Percentiles rank a stretch among this genome's conserved stretches.
phyloP scores from a whole-genome alignment of 2,797 vertebrate genomes.

The Spinibarbus caldwelli region DNA sequence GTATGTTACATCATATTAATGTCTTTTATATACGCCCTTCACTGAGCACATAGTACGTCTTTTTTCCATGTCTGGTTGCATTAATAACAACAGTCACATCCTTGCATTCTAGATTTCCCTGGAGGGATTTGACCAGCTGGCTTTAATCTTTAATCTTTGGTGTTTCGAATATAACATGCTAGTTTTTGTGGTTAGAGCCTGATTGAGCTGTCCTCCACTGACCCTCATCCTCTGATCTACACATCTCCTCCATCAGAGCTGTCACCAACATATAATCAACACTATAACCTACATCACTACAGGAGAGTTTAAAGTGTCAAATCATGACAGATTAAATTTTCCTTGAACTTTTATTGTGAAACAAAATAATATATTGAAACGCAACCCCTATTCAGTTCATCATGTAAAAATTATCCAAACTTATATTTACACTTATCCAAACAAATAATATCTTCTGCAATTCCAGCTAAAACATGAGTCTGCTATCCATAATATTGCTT shows the following conservation, averaged over 20 bases:
- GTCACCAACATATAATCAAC: neutral
- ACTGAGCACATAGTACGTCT: neutral
- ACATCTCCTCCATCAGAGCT: constrained; percentile 21
- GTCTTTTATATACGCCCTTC: neutral
- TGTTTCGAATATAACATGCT: constrained; percentile 35
- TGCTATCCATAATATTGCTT: too few relatives aligned
- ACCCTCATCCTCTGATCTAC: constrained; percentile 15
- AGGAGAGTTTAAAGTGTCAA: neutral
- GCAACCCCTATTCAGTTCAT: neutral
- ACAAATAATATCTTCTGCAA: neutral
- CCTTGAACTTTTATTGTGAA: neutral
- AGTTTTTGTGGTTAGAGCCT: constrained; percentile 43
- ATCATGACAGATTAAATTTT: neutral
- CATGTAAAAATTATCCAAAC: neutral
- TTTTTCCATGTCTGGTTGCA: constrained; percentile 18
- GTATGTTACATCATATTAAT: neutral
- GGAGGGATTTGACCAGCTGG: constrained; percentile 43
- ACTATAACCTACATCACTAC: neutral
- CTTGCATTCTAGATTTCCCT: constrained; percentile 30
- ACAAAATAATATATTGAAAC: neutral
- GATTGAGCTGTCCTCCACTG: constrained; percentile 25
- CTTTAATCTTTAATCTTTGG: constrained; percentile 43
- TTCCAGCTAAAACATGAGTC: neutral
- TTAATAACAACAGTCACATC: constrained; percentile 30
- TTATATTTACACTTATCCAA: too few relatives aligned